phyloP scores from a whole-genome alignment of 2,888 invertebrate species.

The Agrotis segetum region DNA sequence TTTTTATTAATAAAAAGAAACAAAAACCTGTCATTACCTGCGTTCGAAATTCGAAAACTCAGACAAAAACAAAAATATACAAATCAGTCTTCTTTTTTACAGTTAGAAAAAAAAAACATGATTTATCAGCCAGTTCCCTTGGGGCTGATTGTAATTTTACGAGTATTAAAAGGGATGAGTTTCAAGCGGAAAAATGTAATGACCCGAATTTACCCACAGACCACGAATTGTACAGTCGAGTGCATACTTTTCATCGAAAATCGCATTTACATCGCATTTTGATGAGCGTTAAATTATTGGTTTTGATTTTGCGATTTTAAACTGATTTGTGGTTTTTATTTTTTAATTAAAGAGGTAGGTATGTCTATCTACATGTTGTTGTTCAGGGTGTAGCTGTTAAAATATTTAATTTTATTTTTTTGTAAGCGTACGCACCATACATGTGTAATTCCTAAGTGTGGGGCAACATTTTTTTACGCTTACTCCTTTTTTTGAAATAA shows the following conservation, averaged over 20 bases:
- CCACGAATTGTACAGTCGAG: conserved; percentile 42
- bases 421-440: too few relatives aligned
- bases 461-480: too few relatives aligned
- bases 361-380: too few relatives aligned
- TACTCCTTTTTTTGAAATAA: too few relatives aligned
- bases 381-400: too few relatives aligned
- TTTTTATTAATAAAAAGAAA: not conserved
- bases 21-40: not conserved
- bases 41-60: conserved; percentile 29
- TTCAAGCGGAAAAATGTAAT: conserved; percentile 50
- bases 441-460: too few relatives aligned
- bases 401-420: too few relatives aligned
- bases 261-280: conserved; percentile 32
- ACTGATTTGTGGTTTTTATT: too few relatives aligned
- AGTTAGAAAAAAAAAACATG: conserved; percentile 28
- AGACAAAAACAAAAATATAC: conserved; percentile 22
- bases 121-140: conserved; percentile 43
- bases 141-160: conserved; percentile 51
- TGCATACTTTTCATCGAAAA: conserved; percentile 31
- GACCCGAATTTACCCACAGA: conserved; percentile 34
- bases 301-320: conserved; percentile 9
- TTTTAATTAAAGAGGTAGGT: too few relatives aligned
- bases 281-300: conserved; percentile 32
- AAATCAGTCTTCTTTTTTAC: conserved; percentile 26
- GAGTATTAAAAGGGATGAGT: conserved; percentile 45